Percentiles rank a stretch among this genome's conserved stretches.
Evolutionary conservation across 2,113 vertebrate genomes (phyloP).

Genomic region (Chroicocephalus ridibundus): DNA sequence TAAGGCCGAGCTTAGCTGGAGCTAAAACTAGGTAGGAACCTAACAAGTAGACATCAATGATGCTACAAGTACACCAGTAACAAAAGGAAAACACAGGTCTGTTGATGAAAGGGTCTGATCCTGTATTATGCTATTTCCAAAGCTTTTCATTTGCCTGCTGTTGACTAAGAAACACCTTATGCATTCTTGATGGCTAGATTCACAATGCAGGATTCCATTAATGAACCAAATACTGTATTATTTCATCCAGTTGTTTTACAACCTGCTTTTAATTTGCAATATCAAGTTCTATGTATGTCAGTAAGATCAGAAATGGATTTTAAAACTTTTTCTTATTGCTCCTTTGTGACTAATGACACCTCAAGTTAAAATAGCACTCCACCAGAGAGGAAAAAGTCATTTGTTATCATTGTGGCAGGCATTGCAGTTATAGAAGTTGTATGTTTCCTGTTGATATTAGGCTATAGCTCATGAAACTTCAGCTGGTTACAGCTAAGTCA

Average conservation of each 20-base stretch:
- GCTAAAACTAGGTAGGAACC: background rate
- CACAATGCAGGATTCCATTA: background rate
- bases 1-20: background rate
- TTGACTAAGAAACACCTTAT: background rate
- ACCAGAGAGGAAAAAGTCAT: background rate
- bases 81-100: background rate
- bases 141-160: background rate
- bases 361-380: background rate
- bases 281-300: background rate
- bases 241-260: background rate
- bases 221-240: background rate
- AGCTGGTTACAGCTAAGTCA: background rate
- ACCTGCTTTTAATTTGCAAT: background rate
- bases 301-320: background rate
- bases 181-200: background rate
- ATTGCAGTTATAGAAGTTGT: background rate
- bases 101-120: background rate
- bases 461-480: background rate
- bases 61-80: background rate
- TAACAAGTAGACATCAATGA: background rate
- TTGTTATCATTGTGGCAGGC: background rate
- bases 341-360: background rate
- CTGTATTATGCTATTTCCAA: background rate
- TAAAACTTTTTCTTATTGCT: background rate
- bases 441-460: background rate